Evolutionary conservation across 1,140 invertebrate genomes (phyloP).

Genomic region (Apocrypta bakeri): DNA sequence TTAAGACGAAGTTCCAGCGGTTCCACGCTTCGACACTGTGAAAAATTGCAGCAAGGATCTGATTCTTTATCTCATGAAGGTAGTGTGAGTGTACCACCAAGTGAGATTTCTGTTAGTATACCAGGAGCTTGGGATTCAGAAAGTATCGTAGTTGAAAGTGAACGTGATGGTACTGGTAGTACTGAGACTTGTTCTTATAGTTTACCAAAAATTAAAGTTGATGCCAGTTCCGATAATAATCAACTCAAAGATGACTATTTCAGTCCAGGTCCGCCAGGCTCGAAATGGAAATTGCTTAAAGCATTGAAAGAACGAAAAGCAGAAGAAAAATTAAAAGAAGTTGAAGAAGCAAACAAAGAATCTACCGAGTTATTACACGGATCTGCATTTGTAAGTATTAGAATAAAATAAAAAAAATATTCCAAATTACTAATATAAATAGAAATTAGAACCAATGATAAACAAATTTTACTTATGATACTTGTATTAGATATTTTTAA

Average conservation of each 20-base stretch:
- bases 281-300: constrained; percentile 93
- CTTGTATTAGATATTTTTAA: too few relatives aligned
- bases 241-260: constrained; percentile 71
- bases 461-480: too few relatives aligned
- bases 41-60: constrained; percentile 62
- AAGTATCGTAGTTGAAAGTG: constrained; percentile 67
- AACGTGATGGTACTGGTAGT: constrained; percentile 64
- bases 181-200: constrained; percentile 67
- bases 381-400: constrained; percentile 71
- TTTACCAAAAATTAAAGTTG: constrained; percentile 77
- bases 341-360: constrained; percentile 77
- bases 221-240: constrained; percentile 65
- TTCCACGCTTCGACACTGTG: constrained; percentile 65
- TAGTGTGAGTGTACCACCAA: constrained; percentile 68
- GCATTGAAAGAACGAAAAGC: constrained; percentile 91
- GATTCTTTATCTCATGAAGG: constrained; percentile 69
- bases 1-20: constrained; percentile 67
- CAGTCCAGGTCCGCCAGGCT: constrained; percentile 79
- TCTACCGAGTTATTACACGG: constrained; percentile 66
- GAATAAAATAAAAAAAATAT: constrained; percentile 41
- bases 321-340: constrained; percentile 85
- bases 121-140: constrained; percentile 69
- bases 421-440: too few relatives aligned
- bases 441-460: too few relatives aligned
- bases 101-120: constrained; percentile 69